A percentile compares a stretch with the other conserved stretches of the same genome.
Evolutionary conservation across 2,797 vertebrate genomes (phyloP).

Genomic region (Peromyscus aztecus): DNA sequence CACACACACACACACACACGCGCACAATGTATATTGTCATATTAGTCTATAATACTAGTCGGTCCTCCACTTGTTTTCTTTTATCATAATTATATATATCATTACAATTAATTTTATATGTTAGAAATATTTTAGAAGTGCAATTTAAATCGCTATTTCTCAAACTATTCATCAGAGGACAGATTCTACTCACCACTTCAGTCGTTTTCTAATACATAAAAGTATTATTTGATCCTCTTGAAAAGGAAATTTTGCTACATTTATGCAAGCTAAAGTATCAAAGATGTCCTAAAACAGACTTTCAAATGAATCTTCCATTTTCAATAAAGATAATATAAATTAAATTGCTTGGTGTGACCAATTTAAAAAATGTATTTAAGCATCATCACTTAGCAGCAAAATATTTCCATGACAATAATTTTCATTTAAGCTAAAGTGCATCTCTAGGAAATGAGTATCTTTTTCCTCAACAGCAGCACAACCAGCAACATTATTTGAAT

Average conservation of each 20-base stretch:
- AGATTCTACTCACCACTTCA: background rate
- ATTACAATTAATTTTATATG: background rate
- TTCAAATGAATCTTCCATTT: slow-evolving; percentile 62
- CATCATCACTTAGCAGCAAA: slow-evolving; percentile 32
- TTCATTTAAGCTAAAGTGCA: slow-evolving; percentile 29
- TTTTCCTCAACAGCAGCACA: background rate
- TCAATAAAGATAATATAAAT: slow-evolving; percentile 50
- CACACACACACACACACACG: background rate
- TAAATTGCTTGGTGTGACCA: slow-evolving; percentile 36
- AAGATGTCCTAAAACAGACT: slow-evolving; percentile 54
- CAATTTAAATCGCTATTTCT: background rate
- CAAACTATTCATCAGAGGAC: slow-evolving; percentile 1
- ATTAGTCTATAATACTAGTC: background rate
- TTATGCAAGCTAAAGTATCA: slow-evolving; percentile 67
- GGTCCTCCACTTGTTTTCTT: background rate
- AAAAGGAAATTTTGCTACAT: slow-evolving; percentile 47
- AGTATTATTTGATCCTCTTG: slow-evolving; percentile 47
- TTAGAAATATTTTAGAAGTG: slow-evolving; percentile 52
- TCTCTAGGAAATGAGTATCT: background rate
- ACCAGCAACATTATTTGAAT: background rate
- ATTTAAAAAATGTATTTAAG: slow-evolving; percentile 53
- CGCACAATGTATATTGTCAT: no score
- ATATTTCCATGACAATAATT: slow-evolving; percentile 52
- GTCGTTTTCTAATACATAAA: slow-evolving; percentile 36
- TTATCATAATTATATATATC: background rate